phyloP scores from a whole-genome alignment of 2,797 vertebrate genomes.

The Spinibarbus caldwelli region DNA sequence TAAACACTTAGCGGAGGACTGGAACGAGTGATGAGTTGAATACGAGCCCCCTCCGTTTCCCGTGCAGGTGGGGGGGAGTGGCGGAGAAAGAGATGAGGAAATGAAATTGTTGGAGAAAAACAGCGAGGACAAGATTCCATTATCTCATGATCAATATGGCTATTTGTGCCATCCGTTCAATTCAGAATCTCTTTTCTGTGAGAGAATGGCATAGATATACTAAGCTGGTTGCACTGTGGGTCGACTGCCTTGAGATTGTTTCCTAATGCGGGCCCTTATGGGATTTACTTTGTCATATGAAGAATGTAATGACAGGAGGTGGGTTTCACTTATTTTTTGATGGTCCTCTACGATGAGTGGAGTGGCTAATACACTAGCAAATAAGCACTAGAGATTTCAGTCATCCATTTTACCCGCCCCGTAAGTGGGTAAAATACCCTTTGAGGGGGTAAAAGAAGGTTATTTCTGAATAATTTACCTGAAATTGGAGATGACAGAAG shows the following conservation, averaged over 20 bases:
- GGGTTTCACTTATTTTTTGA: slow-evolving; percentile 50
- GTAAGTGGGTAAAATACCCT: slow-evolving; percentile 44
- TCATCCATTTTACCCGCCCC: slow-evolving; percentile 39
- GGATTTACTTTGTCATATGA: slow-evolving; percentile 54
- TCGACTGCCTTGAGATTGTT: slow-evolving; percentile 34
- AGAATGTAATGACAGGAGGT: slow-evolving; percentile 47
- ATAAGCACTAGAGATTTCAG: slow-evolving; percentile 45
- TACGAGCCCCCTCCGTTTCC: slow-evolving; percentile 43
- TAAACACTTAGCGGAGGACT: slow-evolving; percentile 59
- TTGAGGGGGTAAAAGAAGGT: slow-evolving; percentile 24
- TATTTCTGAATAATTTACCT: slow-evolving; percentile 45
- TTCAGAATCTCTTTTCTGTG: slow-evolving; percentile 45
- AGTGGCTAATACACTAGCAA: slow-evolving; percentile 46
- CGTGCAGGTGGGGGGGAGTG: slow-evolving; percentile 31
- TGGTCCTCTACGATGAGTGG: slow-evolving; percentile 43
- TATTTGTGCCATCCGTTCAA: slow-evolving; percentile 64
- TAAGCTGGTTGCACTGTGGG: slow-evolving; percentile 41
- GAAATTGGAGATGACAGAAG: slow-evolving; percentile 53
- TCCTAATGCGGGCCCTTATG: slow-evolving; percentile 37
- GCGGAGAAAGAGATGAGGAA: slow-evolving; percentile 45
- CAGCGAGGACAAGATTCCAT: slow-evolving; percentile 60
- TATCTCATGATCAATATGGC: slow-evolving; percentile 63
- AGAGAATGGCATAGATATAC: slow-evolving; percentile 56
- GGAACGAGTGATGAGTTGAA: slow-evolving; percentile 59
- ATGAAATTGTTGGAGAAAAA: slow-evolving; percentile 62